A percentile compares a stretch with the other conserved stretches of the same genome.
These are phyloP conservation scores for Paralvinella palmiformis DNA, from an alignment of 1,140 invertebrate genomes.

Conservation along the genomic window DNA sequence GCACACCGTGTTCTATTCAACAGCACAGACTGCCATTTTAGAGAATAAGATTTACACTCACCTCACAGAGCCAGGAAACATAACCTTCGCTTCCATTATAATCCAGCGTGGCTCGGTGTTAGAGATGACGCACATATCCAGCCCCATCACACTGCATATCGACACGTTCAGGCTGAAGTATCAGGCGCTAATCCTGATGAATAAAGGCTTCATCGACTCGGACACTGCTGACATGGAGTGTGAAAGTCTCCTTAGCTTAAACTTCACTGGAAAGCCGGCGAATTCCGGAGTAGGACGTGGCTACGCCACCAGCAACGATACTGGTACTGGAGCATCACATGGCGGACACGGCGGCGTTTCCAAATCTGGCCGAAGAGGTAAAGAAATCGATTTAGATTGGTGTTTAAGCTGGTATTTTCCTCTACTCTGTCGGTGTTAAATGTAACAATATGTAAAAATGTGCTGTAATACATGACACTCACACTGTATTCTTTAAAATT, in stretches of 20 bases:
- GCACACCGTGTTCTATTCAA: slow-evolving; percentile 27
- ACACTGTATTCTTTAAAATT: neutral
- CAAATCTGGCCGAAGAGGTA: slow-evolving; percentile 25
- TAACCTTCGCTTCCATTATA: slow-evolving; percentile 28
- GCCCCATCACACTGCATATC: slow-evolving; percentile 26
- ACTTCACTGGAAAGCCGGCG: slow-evolving; percentile 25
- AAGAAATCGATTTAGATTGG: neutral
- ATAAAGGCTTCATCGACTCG: slow-evolving; percentile 29
- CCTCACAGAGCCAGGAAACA: slow-evolving; percentile 30
- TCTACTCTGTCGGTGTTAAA: neutral
- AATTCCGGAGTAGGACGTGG: slow-evolving; percentile 24
- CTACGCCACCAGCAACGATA: slow-evolving; percentile 15
- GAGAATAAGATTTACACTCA: slow-evolving; percentile 28
- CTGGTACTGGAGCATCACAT: slow-evolving; percentile 32
- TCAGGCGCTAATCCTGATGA: slow-evolving; percentile 28
- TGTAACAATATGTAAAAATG: neutral
- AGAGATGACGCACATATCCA: slow-evolving; percentile 25
- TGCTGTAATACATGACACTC: slow-evolving; percentile 22
- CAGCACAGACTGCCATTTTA: slow-evolving; percentile 33
- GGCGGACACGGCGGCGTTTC: slow-evolving; percentile 36
- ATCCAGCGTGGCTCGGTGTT: slow-evolving; percentile 31
- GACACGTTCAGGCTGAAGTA: slow-evolving; percentile 30
- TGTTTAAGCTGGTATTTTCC: neutral
- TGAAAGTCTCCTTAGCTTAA: slow-evolving; percentile 26
- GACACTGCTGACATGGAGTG: slow-evolving; percentile 30